A percentile compares a stretch with the other conserved stretches of the same genome.
Conservation (phyloP, 2,113 vertebrate species). For the Nothobranchius furzeri region DNA sequence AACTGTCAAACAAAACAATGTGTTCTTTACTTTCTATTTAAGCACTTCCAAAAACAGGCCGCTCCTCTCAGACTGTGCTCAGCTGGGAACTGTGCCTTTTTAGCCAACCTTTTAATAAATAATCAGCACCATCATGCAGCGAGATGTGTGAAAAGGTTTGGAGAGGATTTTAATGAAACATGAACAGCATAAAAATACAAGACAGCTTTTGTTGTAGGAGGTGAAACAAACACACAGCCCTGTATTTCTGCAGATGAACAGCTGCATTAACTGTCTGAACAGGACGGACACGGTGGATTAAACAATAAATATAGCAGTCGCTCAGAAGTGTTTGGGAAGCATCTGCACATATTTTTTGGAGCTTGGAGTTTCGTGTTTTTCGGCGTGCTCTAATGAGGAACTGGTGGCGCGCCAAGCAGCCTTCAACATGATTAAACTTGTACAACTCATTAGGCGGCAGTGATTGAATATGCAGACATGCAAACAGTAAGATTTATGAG, state of each 20-base stretch:
- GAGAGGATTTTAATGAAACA: conserved; percentile 42
- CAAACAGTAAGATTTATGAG: conserved; percentile 11
- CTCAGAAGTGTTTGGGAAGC: not conserved
- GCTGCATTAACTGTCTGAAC: conserved; percentile 5
- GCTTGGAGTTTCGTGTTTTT: not conserved
- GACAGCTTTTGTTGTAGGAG: conserved; percentile 5
- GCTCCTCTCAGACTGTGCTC: not conserved
- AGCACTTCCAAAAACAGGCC: conserved; percentile 33
- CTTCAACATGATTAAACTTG: conserved; percentile 62
- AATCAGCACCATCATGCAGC: conserved; percentile 25
- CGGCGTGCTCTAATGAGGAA: conserved; percentile 27
- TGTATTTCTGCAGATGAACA: not conserved
- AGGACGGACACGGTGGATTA: not conserved
- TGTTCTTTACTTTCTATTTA: conserved; percentile 2
- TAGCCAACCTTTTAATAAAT: conserved; percentile 53
- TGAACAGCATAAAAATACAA: conserved; percentile 12
- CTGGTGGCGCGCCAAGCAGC: conserved; percentile 31
- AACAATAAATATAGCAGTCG: conserved; percentile 14
- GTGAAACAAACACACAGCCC: not conserved
- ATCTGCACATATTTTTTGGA: conserved; percentile 3
- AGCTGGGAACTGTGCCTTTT: conserved; percentile 31
- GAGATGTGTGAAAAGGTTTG: conserved; percentile 19
- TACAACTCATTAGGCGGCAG: conserved; percentile 57
- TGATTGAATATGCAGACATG: conserved; percentile 52
- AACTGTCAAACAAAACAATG: not conserved